Base-by-base conservation (phyloP, 2,888 invertebrate species). In the Lutraria lutraria region DNA sequence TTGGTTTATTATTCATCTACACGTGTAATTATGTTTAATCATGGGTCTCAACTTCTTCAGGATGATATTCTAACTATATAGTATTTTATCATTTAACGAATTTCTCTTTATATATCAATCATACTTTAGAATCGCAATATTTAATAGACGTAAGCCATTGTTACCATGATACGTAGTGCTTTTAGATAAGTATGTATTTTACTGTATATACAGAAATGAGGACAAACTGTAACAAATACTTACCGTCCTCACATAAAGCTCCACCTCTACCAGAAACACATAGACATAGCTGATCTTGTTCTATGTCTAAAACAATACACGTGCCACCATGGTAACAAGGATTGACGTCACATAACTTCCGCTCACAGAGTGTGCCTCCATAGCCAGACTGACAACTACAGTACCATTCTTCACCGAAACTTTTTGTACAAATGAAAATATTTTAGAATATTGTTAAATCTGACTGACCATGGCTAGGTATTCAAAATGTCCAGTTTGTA, bases 321-420 rank as follows among this genome's bases (percentile, higher is more conserved):
- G 91, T 88, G 80, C 91, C 91, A 25, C 91, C 91, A 84, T 91
- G 89, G 31, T 81, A 79, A 87, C 90, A 89, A 21, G 88, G 85
- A 63, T 89, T 88, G 54, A 43, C 83, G 53, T 79, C 86, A 81
- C 89, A 91, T 34, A 91, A 60, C 29, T 86, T 87, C n/a, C 79
- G 83, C 31, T 88, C 86, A 79, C 89, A 91, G 15, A 91, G 82
- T 4, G 83, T 25, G 16, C 91, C 91, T 60, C 83, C 89, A 60
- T 89, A 91, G 19, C 87, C 91, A 43, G 60, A 21, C 2, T 21
- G 60, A 84, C 91, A 91, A 19, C 43, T 53, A 52, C 91, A 89
- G 31, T 85, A 88, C 91, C 91, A 91, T 12, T 89, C 83, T 34
- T 87, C 87, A 29, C 85, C 89, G 56, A 87, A 82, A 79, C 88